Conservation (phyloP, 2,113 vertebrate species). For the Cynopterus brachyotis region DNA sequence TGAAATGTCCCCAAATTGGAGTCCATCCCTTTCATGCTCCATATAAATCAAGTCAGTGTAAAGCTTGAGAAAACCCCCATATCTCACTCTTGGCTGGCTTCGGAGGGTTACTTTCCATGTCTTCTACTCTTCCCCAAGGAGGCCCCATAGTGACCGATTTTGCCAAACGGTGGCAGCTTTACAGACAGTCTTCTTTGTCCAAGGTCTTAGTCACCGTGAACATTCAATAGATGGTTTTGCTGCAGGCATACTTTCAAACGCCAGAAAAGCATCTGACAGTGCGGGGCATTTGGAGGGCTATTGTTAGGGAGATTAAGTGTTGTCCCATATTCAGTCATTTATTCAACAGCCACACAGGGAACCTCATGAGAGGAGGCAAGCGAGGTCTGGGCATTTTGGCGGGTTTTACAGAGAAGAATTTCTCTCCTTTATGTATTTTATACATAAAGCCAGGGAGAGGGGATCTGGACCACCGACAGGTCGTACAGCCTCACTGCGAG, state of each 20-base stretch:
- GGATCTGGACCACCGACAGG: not conserved
- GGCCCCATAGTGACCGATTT: conserved; percentile 73
- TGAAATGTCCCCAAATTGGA: not conserved
- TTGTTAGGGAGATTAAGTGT: conserved; percentile 83
- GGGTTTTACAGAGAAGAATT: not conserved
- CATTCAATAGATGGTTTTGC: conserved; percentile 83
- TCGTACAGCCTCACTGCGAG: not conserved
- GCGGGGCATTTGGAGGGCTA: conserved; percentile 79
- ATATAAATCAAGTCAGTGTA: not conserved
- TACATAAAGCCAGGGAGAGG: not conserved
- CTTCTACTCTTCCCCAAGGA: conserved; percentile 54
- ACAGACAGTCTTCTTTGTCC: conserved; percentile 82
- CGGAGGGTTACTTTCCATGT: not conserved
- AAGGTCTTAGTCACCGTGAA: conserved; percentile 82
- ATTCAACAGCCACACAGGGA: conserved; percentile 80
- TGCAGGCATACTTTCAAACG: conserved; percentile 81
- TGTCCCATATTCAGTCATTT: conserved; percentile 78
- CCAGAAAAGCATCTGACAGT: conserved; percentile 82
- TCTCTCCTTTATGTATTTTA: conserved; percentile 1
- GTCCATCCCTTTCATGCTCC: too few relatives aligned
- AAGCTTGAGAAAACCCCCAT: not conserved
- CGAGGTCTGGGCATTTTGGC: conserved; percentile 30
- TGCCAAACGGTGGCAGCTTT: conserved; percentile 79
- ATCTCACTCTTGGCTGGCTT: not conserved
- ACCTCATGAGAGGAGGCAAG: conserved; percentile 74